phyloP scores from a whole-genome alignment of 2,113 vertebrate genomes.

The Elanoides forficatus region DNA sequence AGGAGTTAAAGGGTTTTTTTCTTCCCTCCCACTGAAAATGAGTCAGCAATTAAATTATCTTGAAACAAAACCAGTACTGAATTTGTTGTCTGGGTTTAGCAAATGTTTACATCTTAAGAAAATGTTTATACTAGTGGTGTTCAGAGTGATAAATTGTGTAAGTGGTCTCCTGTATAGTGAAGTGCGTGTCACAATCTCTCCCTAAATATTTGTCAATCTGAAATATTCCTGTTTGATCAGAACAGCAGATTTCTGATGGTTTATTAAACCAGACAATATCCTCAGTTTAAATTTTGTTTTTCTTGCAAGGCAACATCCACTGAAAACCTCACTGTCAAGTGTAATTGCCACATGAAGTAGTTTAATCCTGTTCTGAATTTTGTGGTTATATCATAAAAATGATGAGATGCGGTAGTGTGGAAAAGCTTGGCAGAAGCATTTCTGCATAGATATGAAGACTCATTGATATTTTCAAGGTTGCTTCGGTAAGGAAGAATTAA shows the following conservation, averaged over 20 bases:
- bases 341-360: not conserved
- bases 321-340: not conserved
- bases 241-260: not conserved
- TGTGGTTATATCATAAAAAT: not conserved
- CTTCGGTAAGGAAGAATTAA: not conserved
- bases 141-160: not conserved
- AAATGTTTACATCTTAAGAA: not conserved
- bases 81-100: not conserved
- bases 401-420: not conserved
- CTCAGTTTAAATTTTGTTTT: not conserved
- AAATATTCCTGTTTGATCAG: not conserved
- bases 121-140: not conserved
- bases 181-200: not conserved
- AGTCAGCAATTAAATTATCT: conserved; percentile 44
- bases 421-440: not conserved
- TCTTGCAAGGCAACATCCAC: not conserved
- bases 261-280: not conserved
- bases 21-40: not conserved
- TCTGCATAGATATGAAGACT: not conserved
- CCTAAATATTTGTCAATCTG: not conserved
- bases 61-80: not conserved
- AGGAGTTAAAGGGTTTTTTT: not conserved
- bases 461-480: not conserved
- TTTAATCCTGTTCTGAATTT: not conserved
- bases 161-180: not conserved